Conservation (phyloP, 1,140 invertebrate species). For the Arion vulgaris region DNA sequence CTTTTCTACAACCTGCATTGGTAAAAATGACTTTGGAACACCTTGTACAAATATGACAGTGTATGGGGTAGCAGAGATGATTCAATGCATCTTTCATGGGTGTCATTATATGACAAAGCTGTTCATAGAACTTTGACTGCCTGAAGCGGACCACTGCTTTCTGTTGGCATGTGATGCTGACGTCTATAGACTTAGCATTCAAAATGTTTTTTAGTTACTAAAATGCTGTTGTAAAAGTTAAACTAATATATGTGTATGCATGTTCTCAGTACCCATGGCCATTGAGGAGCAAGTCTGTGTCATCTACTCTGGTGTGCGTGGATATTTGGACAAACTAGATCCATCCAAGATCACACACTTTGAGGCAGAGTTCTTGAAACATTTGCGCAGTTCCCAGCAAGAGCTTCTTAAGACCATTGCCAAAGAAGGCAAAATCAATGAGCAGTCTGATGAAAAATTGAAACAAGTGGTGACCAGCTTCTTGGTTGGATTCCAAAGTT, state of each 20-base stretch:
- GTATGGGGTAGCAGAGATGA: too few relatives aligned
- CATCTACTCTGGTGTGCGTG: slow-evolving; percentile 99
- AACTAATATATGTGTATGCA: too few relatives aligned
- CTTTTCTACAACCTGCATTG: too few relatives aligned
- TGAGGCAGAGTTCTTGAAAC: slow-evolving; percentile 85
- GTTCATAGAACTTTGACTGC: too few relatives aligned
- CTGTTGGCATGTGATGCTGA: too few relatives aligned
- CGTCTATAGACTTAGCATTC: too few relatives aligned
- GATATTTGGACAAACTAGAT: slow-evolving; percentile 98
- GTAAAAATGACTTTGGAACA: too few relatives aligned
- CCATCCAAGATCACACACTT: slow-evolving; percentile 97
- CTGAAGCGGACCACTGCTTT: too few relatives aligned
- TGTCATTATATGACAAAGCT: too few relatives aligned
- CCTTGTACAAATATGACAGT: too few relatives aligned
- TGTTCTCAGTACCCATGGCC: slow-evolving; percentile 91
- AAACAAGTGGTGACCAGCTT: slow-evolving; percentile 96
- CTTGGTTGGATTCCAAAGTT: slow-evolving; percentile 73
- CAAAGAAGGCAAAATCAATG: slow-evolving; percentile 94
- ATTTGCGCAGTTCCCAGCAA: slow-evolving; percentile 83
- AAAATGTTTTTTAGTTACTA: background rate
- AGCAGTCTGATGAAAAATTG: slow-evolving; percentile 90
- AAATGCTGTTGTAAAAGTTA: too few relatives aligned
- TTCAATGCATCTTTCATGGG: too few relatives aligned
- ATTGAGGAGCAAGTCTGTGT: slow-evolving; percentile 99
- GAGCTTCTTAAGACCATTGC: slow-evolving; percentile 90